Evolutionary conservation across 1,140 invertebrate genomes (phyloP).

Genomic region (Phenacoccus solenopsis): DNA sequence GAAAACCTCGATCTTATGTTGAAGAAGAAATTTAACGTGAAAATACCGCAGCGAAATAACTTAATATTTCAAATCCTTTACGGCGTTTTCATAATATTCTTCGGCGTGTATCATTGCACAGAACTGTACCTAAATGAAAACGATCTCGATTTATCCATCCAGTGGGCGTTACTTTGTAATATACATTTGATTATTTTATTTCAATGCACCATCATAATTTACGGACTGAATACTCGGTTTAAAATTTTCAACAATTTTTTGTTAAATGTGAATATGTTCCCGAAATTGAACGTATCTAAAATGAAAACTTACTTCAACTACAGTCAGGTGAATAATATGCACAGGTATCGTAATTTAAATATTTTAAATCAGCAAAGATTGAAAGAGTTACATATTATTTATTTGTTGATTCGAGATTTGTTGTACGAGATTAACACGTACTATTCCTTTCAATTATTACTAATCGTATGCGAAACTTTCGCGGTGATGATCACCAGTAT

Average conservation of each 20-base stretch:
- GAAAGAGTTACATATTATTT: slow-evolving; percentile 4
- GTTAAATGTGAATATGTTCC: neutral
- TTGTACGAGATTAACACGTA: neutral
- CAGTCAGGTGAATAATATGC: no score
- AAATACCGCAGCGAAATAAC: neutral
- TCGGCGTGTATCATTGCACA: neutral
- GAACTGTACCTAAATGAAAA: neutral
- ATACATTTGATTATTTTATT: neutral
- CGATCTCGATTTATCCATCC: neutral
- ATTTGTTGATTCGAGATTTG: neutral
- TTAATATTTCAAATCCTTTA: neutral
- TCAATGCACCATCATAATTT: neutral
- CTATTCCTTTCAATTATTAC: neutral
- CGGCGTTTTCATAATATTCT: neutral
- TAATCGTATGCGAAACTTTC: slow-evolving; percentile 1
- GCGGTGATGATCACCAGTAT: neutral
- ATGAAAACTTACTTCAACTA: neutral
- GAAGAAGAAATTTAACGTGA: neutral
- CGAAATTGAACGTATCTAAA: neutral
- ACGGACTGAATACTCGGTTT: neutral
- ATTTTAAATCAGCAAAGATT: neutral
- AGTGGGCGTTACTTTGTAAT: neutral
- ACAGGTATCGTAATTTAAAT: neutral
- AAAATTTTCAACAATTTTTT: neutral
- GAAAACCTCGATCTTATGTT: neutral